Evolutionary conservation across 1,140 invertebrate genomes (phyloP), one percentile per base, ranked within the genome.

Genomic region (Nilaparvata lugens): DNA sequence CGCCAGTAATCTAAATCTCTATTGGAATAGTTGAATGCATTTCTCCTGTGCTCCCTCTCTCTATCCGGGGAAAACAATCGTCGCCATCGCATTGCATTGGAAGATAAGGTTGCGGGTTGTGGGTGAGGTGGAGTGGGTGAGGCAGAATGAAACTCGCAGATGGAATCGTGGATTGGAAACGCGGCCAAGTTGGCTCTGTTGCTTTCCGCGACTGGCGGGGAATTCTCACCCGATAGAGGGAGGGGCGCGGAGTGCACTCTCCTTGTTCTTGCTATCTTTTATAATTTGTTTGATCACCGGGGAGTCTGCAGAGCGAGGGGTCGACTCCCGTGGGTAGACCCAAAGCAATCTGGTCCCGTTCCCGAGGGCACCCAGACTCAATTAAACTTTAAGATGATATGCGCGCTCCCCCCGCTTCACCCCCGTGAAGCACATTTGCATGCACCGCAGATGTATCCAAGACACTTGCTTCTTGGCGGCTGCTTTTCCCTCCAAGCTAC

Each of bases 321-420:
- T 68, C 64, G 61, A 62, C 65, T 61, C 61, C 72, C 72, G 66
- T 65, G 66, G 57, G 73, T 69, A 73, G 72, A 66, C 70, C 67
- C 73, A 68, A 73, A 75, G 75, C 74, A 77, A 76, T 81, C 78
- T 78, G 45, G 45, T 23, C 21, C 68, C 73, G 71, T 70, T 70
- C 71, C 76, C 73, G 75, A 62, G 69, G 74, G 74, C 76, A 75
- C 72, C 72, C 68, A 76, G 79, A 81, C 80, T 82, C 80, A 81
- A 81, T 81, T 82, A 81, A 82, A 81, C 80, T 81, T 82, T 81
- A 81, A 81, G 80, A 82, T 81, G 79, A 81, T 81, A 81, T 81
- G 80, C 80, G 78, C 72, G 74, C 68, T 71, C 64, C 63, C 63
- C 64, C 63, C 67, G 68, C 4, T 16, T 5, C 45, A 5, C 45